Percentiles rank a stretch among this genome's conserved stretches.
phyloP scores from a whole-genome alignment of 2,113 vertebrate species.

The Hiodon tergisus region DNA sequence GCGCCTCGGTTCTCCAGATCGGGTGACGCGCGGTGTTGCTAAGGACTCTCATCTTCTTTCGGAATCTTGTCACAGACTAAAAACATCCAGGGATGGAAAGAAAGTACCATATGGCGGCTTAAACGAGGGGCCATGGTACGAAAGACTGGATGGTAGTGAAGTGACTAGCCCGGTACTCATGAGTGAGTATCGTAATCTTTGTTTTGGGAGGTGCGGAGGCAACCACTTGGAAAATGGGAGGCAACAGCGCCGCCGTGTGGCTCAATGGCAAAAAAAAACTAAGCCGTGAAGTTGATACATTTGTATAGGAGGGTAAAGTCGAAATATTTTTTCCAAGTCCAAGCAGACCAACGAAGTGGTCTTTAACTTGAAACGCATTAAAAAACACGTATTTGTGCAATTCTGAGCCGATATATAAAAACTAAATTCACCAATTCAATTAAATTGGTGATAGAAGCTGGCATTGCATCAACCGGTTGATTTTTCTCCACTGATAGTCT shows the following conservation, averaged over 20 bases:
- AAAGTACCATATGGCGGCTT: not conserved
- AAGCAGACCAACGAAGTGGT: too few species aligned
- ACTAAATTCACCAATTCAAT: not conserved
- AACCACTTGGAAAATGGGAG: not conserved
- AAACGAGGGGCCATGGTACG: not conserved
- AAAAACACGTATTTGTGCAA: not conserved
- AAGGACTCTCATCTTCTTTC: constrained; percentile 24
- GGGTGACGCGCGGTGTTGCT: constrained; percentile 14
- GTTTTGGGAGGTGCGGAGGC: constrained; percentile 2
- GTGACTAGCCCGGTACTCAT: not conserved
- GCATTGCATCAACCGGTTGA: too few species aligned
- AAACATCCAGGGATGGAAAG: not conserved
- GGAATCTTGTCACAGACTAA: constrained; percentile 4
- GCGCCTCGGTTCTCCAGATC: constrained; percentile 13
- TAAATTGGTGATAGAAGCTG: too few species aligned
- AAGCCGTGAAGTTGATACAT: not conserved
- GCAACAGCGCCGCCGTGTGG: constrained; percentile 6
- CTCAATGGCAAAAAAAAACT: not conserved
- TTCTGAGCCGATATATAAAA: not conserved
- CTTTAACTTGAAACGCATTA: not conserved
- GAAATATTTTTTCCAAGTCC: not conserved
- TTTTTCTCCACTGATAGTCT: too few species aligned
- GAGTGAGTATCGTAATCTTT: not conserved
- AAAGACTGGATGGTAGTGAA: constrained; percentile 5
- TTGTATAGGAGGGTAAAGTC: not conserved